phyloP scores from a whole-genome alignment of 30 jellyfish, hydroid and myxozoan species.

The Pelagia noctiluca region DNA sequence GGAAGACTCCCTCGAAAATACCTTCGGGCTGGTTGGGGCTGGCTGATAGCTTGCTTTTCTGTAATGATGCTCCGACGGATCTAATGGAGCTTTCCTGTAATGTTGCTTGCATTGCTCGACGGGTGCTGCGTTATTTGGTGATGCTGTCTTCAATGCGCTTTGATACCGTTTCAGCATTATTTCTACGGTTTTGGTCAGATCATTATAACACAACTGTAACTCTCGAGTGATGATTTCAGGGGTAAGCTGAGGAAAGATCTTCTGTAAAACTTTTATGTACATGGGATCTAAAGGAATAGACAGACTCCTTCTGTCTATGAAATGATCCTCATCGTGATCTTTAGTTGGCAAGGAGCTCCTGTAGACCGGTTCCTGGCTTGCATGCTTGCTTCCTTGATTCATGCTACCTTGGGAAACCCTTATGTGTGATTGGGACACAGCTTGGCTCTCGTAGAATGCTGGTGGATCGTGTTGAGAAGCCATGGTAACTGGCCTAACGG shows the following conservation, averaged over 20 bases:
- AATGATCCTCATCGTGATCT: conserved; percentile 20
- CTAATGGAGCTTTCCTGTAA: conserved; percentile 1
- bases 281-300: conserved; percentile 40
- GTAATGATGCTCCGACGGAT: conserved; percentile 24
- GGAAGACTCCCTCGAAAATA: conserved; percentile 57
- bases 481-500: conserved; percentile 30
- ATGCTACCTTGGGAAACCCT: neutral
- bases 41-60: conserved; percentile 14
- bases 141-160: conserved; percentile 48
- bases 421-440: neutral
- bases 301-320: neutral
- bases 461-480: conserved; percentile 29
- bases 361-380: neutral
- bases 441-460: neutral
- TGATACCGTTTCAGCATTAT: conserved; percentile 47
- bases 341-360: conserved; percentile 5
- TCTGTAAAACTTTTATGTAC: conserved; percentile 55
- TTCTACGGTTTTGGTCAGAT: conserved; percentile 59
- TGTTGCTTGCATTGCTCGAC: too few relatives aligned
- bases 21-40: conserved; percentile 55
- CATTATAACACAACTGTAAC: conserved; percentile 39
- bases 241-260: conserved; percentile 62
- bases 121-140: too few relatives aligned
- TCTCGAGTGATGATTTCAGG: conserved; percentile 57
- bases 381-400: neutral